Conservation (phyloP, 2,888 invertebrate genomes). For the Corythucha ciliata region DNA sequence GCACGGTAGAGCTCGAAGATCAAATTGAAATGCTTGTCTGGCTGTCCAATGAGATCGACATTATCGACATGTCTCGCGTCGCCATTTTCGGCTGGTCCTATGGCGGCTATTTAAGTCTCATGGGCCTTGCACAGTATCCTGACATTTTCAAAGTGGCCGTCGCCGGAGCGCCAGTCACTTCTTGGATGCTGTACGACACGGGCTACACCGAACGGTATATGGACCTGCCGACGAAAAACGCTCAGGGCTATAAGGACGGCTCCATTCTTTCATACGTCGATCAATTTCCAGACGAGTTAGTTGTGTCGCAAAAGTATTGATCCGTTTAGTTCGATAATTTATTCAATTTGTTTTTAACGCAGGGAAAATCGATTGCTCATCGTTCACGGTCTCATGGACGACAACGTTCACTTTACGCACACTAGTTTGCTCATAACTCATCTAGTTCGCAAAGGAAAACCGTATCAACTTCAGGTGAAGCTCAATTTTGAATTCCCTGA, state of each 20-base stretch:
- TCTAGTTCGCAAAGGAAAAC: conserved; percentile 88
- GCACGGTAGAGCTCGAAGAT: conserved; percentile 85
- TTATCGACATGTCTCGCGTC: conserved; percentile 83
- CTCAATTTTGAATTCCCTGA: conserved; percentile 2
- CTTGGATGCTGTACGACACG: conserved; percentile 95
- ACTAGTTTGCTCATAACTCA: conserved; percentile 84
- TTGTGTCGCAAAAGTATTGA: conserved; percentile 37
- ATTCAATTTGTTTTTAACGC: no score
- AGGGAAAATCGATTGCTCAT: conserved; percentile 84
- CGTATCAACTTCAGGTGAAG: conserved; percentile 73
- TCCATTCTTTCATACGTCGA: conserved; percentile 76
- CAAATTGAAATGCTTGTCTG: conserved; percentile 89
- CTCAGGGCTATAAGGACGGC: conserved; percentile 69
- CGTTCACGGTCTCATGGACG: conserved; percentile 95
- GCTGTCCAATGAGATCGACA: conserved; percentile 71
- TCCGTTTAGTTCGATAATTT: no score
- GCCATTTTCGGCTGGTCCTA: conserved; percentile 99
- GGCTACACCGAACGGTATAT: conserved; percentile 98
- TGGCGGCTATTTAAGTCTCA: conserved; percentile 93
- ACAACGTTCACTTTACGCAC: conserved; percentile 98
- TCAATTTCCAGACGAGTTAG: conserved; percentile 84
- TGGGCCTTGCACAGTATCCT: conserved; percentile 86
- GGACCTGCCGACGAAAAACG: conserved; percentile 71
- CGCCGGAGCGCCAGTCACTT: conserved; percentile 95
- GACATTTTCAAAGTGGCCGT: conserved; percentile 88